These are phyloP conservation scores for Philereme vetulata DNA, from an alignment of 2,888 invertebrate genomes.

Conservation along the genomic window DNA sequence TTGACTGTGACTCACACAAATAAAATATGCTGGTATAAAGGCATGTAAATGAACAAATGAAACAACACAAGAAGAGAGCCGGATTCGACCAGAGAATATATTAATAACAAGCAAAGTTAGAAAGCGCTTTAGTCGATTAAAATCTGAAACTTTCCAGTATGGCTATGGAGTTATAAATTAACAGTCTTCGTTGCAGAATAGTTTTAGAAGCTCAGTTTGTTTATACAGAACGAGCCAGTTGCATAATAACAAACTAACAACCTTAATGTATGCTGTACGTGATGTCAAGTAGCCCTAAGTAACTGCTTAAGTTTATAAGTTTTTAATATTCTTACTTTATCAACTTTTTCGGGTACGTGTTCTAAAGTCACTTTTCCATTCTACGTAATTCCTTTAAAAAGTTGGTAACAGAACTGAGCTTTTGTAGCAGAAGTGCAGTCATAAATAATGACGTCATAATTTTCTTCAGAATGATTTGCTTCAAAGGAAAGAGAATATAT, in stretches of 20 bases:
- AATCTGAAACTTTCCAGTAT: constrained; percentile 14
- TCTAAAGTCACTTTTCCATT: constrained; percentile 20
- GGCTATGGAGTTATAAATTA: constrained; percentile 14
- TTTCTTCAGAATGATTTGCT: constrained; percentile 1
- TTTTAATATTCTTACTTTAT: constrained; percentile 14
- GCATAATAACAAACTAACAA: constrained; percentile 26
- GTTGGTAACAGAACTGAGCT: background rate
- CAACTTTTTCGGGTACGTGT: constrained; percentile 17
- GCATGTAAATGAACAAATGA: background rate
- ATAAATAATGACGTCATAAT: constrained; percentile 1
- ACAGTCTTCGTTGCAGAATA: constrained; percentile 13
- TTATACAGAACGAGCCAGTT: constrained; percentile 25
- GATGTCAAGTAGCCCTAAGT: constrained; percentile 27
- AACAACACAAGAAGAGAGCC: background rate
- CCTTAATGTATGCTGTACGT: constrained; percentile 29
- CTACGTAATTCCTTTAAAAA: constrained; percentile 1
- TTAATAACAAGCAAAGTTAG: background rate
- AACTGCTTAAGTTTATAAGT: constrained; percentile 26
- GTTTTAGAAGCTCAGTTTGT: constrained; percentile 16
- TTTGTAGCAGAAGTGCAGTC: background rate
- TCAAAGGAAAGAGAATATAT: background rate
- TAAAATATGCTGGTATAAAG: too few species aligned
- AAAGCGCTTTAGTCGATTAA: constrained; percentile 8
- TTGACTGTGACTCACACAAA: too few species aligned
- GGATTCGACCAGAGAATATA: constrained; percentile 2